These are phyloP conservation scores for Drosophila atroscutellata DNA, from an alignment of 2,888 invertebrate genomes.

Conservation along the genomic window DNA sequence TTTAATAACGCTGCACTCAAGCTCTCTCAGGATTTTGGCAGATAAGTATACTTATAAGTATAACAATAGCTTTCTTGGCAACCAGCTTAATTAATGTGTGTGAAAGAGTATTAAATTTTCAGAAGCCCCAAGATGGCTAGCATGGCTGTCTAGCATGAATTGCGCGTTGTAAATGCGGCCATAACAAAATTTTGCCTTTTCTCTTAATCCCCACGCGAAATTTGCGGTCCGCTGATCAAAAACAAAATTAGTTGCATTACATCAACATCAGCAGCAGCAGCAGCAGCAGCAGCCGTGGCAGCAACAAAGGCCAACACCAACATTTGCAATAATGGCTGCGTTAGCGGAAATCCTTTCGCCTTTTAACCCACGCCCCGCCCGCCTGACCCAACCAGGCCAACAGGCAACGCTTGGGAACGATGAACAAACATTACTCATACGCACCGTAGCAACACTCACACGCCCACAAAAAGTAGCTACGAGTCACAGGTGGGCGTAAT, in stretches of 20 bases:
- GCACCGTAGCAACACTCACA: slow-evolving; percentile 32
- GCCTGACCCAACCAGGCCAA: background rate
- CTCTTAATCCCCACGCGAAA: slow-evolving; percentile 31
- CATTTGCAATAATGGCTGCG: slow-evolving; percentile 38
- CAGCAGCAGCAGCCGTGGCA: background rate
- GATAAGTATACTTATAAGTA: background rate
- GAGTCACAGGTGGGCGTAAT: slow-evolving; percentile 75
- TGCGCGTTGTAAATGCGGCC: slow-evolving; percentile 4
- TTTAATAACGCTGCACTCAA: background rate
- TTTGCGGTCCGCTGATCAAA: slow-evolving; percentile 44
- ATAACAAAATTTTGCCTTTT: slow-evolving; percentile 26
- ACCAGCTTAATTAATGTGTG: slow-evolving; percentile 14
- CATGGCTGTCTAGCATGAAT: background rate
- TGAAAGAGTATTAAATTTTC: slow-evolving; percentile 10
- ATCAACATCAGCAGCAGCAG: slow-evolving; percentile 27
- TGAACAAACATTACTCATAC: slow-evolving; percentile 61
- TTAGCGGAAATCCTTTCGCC: slow-evolving; percentile 45
- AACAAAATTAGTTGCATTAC: slow-evolving; percentile 58
- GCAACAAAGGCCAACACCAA: slow-evolving; percentile 22
- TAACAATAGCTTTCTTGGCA: no score
- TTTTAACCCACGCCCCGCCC: background rate
- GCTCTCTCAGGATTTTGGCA: background rate
- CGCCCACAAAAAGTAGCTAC: slow-evolving; percentile 43
- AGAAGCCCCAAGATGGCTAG: background rate
- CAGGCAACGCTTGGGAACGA: slow-evolving; percentile 5